phyloP scores from a whole-genome alignment of 1,140 invertebrate genomes.

The Laodelphax striatellus region DNA sequence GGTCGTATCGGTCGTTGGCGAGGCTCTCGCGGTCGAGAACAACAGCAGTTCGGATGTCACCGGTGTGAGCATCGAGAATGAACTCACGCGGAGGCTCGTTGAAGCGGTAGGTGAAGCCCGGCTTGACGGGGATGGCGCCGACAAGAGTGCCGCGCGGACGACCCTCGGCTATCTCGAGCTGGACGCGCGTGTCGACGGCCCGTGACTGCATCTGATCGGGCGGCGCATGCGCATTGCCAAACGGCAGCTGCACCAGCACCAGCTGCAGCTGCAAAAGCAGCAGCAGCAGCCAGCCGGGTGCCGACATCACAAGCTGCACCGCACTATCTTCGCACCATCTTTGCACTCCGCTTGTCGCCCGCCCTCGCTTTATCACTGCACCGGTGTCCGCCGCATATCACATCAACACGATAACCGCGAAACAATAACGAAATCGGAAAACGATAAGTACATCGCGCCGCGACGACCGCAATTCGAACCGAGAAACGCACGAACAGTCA shows the following conservation, averaged over 20 bases:
- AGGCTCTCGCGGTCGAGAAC: constrained; percentile 71
- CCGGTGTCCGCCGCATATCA: not conserved
- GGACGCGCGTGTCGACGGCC: constrained; percentile 72
- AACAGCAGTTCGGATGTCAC: constrained; percentile 68
- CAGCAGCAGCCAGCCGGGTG: not conserved
- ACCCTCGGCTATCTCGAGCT: constrained; percentile 73
- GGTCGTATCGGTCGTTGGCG: constrained; percentile 65
- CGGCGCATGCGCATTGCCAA: not conserved
- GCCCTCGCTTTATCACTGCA: not conserved
- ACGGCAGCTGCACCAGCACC: constrained; percentile 9
- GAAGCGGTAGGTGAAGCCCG: constrained; percentile 80
- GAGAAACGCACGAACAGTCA: not conserved
- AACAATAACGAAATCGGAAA: not conserved
- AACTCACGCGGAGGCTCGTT: constrained; percentile 82
- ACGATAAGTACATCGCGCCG: not conserved
- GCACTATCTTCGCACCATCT: not conserved
- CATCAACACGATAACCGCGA: not conserved
- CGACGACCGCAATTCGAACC: not conserved
- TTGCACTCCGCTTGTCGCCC: not conserved
- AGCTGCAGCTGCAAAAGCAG: constrained; percentile 1
- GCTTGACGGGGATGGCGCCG: constrained; percentile 72
- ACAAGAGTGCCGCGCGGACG: constrained; percentile 68
- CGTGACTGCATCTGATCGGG: constrained; percentile 64
- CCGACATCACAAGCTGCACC: not conserved
- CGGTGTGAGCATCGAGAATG: constrained; percentile 60